Conservation (phyloP, 2,797 vertebrate species). For the Syngnathus acus region DNA sequence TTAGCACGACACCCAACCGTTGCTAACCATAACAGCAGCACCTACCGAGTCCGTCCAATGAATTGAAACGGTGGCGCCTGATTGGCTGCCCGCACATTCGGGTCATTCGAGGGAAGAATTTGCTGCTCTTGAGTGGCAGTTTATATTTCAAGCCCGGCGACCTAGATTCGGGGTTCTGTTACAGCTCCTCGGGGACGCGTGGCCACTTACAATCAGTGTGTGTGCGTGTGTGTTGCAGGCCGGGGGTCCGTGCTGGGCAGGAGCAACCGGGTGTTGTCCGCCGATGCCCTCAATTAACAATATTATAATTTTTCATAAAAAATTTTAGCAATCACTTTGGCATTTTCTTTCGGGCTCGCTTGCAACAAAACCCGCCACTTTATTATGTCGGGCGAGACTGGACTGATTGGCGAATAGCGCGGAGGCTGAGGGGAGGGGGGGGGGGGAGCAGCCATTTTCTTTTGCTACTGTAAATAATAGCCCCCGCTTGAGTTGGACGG, state of each 20-base stretch:
- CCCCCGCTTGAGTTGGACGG: slow-evolving; percentile 68
- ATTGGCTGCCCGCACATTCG: too few relatives aligned
- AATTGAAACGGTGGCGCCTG: too few relatives aligned
- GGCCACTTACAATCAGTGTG: neutral
- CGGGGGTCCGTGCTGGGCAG: slow-evolving; percentile 15
- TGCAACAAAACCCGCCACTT: slow-evolving; percentile 59
- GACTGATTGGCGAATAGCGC: slow-evolving; percentile 12
- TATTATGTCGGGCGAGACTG: slow-evolving; percentile 31
- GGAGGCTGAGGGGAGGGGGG: slow-evolving; percentile 22
- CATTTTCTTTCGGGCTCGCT: slow-evolving; percentile 32
- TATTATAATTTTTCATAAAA: slow-evolving; percentile 15
- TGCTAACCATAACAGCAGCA: too few relatives aligned
- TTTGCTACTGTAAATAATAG: slow-evolving; percentile 72
- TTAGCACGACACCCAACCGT: neutral
- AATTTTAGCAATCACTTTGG: too few relatives aligned
- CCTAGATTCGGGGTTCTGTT: slow-evolving; percentile 64
- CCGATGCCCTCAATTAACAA: slow-evolving; percentile 61
- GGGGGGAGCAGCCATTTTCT: slow-evolving; percentile 49
- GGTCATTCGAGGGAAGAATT: too few relatives aligned
- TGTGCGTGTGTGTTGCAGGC: slow-evolving; percentile 15
- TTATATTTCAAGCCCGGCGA: slow-evolving; percentile 21
- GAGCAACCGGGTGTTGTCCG: slow-evolving; percentile 29
- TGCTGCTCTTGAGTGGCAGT: neutral
- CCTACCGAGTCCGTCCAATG: too few relatives aligned
- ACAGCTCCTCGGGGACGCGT: slow-evolving; percentile 49